A percentile compares a stretch with the other conserved stretches of the same genome.
Conservation (phyloP, 2,797 vertebrate species). For the Chiroxiphia lanceolata region DNA sequence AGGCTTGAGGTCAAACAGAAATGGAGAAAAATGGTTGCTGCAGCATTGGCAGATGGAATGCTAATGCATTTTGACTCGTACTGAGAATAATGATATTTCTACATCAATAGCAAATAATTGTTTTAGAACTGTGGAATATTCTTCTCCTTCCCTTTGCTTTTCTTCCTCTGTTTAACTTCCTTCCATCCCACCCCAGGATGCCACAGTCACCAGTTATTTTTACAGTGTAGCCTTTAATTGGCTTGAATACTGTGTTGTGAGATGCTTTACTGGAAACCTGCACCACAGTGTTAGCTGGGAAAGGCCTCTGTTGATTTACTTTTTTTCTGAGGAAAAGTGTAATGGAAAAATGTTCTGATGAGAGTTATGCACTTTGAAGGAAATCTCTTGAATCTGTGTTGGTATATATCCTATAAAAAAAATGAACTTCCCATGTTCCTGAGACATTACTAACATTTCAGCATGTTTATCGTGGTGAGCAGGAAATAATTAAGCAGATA, state of each 20-base stretch:
- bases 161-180: not conserved
- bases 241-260: not conserved
- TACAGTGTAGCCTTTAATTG: not conserved
- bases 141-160: not conserved
- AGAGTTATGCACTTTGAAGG: not conserved
- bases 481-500: not conserved
- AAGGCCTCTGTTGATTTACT: not conserved
- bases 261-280: not conserved
- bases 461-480: not conserved
- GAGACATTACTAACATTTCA: not conserved
- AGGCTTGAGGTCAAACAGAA: conserved; percentile 79
- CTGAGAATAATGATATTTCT: conserved; percentile 59
- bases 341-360: not conserved
- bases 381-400: not conserved
- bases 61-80: conserved; percentile 68
- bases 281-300: not conserved
- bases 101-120: conserved; percentile 57
- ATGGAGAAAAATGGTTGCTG: conserved; percentile 71
- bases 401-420: not conserved
- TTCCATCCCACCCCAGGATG: not conserved
- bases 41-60: conserved; percentile 67
- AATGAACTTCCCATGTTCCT: not conserved
- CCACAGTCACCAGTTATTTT: not conserved
- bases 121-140: conserved; percentile 9
- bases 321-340: not conserved